Conservation (phyloP, 2,113 vertebrate genomes). For the Trogon melanurus region DNA sequence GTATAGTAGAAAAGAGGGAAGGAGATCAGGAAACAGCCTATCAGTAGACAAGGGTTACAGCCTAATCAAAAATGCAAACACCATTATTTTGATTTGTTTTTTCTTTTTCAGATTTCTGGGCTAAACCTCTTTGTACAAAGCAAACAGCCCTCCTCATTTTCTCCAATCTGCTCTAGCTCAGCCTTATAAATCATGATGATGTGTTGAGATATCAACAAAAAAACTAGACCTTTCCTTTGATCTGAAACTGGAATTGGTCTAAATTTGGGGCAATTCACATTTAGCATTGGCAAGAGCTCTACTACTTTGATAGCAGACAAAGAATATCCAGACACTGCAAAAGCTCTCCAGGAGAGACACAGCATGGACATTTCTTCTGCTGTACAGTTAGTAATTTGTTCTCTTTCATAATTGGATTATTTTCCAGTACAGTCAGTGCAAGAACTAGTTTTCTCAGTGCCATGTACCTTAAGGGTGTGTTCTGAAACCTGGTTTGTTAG, state of each 20-base stretch:
- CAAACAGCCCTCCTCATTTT: background rate
- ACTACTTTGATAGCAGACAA: background rate
- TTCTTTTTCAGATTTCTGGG: background rate
- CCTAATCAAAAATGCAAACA: background rate
- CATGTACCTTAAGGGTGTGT: accelerated
- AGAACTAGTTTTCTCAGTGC: background rate
- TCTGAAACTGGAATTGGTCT: background rate
- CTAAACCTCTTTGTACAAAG: background rate
- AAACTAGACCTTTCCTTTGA: background rate
- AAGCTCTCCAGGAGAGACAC: background rate
- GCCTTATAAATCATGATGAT: background rate
- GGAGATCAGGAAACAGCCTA: background rate
- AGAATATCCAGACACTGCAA: background rate
- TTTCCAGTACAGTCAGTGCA: background rate
- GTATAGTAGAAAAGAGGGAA: background rate
- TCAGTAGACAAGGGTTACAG: background rate
- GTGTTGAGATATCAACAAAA: background rate
- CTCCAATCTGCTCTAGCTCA: background rate
- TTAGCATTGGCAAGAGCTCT: background rate
- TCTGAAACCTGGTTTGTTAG: background rate
- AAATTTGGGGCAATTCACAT: background rate
- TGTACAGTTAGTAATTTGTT: background rate
- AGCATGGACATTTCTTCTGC: background rate
- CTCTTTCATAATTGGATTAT: background rate
- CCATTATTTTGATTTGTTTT: background rate